A percentile compares a stretch with the other conserved stretches of the same genome.
These are phyloP conservation scores for Grus americana DNA, from an alignment of 2,113 vertebrate genomes.

Conservation along the genomic window DNA sequence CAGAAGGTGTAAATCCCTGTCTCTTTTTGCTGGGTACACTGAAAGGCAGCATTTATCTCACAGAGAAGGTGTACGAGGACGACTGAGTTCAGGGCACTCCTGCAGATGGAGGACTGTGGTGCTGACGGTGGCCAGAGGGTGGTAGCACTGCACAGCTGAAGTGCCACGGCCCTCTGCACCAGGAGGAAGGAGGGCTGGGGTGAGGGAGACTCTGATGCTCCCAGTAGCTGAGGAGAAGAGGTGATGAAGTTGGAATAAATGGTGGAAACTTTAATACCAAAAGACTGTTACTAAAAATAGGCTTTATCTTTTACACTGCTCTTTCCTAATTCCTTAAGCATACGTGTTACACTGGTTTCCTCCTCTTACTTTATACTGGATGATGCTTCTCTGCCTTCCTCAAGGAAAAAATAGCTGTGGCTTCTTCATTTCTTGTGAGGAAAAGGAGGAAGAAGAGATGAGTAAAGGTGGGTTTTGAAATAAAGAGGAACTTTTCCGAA, in stretches of 20 bases:
- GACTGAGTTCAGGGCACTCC: background rate
- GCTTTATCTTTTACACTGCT: background rate
- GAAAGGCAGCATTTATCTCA: background rate
- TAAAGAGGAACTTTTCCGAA: background rate
- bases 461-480: background rate
- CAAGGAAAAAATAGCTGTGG: background rate
- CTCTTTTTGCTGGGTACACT: background rate
- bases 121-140: slow-evolving; percentile 13
- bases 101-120: background rate
- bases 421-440: background rate
- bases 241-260: background rate
- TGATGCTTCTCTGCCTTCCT: background rate
- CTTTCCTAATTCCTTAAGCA: background rate
- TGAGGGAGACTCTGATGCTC: background rate
- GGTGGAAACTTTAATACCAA: background rate
- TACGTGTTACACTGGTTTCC: background rate
- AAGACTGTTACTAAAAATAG: background rate
- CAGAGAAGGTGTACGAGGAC: accelerated
- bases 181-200: background rate
- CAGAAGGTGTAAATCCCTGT: background rate
- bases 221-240: background rate
- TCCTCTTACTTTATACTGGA: background rate
- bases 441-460: background rate
- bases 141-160: slow-evolving; percentile 36
- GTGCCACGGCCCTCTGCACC: background rate